These are phyloP conservation scores for Hydra vulgaris DNA, from an alignment of 30 jellyfish, hydroid and myxozoan genomes.

Conservation along the genomic window DNA sequence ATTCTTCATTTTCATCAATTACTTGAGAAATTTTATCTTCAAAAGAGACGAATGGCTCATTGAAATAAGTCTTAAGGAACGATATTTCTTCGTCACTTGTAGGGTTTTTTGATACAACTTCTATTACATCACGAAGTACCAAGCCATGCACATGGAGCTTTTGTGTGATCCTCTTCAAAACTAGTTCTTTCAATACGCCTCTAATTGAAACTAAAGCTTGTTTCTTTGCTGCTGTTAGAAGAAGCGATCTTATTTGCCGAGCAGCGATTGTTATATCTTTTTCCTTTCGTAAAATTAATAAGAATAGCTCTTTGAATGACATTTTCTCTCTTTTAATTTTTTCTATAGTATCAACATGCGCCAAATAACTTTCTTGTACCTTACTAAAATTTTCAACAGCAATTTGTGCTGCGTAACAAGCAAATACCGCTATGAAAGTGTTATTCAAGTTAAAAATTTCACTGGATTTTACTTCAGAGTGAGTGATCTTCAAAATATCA, in stretches of 20 bases:
- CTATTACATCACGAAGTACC: constrained; percentile 1
- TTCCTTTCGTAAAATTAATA: not conserved
- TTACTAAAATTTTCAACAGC: not conserved
- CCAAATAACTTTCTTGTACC: not conserved
- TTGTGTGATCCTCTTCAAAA: not conserved
- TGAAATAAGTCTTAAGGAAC: not conserved
- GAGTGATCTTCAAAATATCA: not conserved
- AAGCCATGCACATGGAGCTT: not conserved
- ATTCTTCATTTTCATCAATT: not conserved
- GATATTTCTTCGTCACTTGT: not conserved
- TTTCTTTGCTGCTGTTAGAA: not conserved
- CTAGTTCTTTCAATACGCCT: not conserved
- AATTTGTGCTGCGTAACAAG: not conserved
- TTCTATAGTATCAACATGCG: not conserved
- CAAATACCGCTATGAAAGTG: not conserved
- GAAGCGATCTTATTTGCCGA: not conserved
- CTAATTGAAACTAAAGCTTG: not conserved
- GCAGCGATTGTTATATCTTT: not conserved
- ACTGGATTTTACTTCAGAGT: not conserved
- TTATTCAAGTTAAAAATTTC: not conserved
- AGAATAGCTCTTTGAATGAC: not conserved
- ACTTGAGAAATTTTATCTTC: not conserved
- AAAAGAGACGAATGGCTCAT: not conserved
- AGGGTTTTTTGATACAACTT: not conserved
- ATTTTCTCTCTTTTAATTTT: not conserved